Evolutionary conservation across 2,888 invertebrate species (phyloP), one percentile per base, ranked within the genome.

Genomic region (Dicyrtoma fusca): DNA sequence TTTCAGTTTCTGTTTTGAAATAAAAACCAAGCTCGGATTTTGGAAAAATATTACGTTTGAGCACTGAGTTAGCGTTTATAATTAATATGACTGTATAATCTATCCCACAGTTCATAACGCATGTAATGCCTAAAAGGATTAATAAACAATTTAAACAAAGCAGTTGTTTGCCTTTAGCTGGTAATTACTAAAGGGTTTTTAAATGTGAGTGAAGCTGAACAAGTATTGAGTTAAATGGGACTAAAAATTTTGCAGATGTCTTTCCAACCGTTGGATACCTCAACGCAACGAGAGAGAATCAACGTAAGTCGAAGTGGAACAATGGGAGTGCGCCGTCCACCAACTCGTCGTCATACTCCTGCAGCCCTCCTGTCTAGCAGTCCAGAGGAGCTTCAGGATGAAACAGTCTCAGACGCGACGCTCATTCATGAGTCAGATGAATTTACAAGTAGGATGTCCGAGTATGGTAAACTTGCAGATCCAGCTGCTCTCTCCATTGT

Each of bases 261-360:
- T 71, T 80, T 78, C 76, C 76, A 76, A 68, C 80, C 80, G 69
- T 76, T 80, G 76, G 80, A 79, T 66, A 79, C 77, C 51, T 78
- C 78, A 69, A 78, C 78, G 69, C 79, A 79, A 70, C 73, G 80
- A 66, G 80, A 79, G 72, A 77, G 77, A 75, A 79, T 79, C 64
- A 78, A 74, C 63, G 84, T 87, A 68, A 86, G 86, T 64, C 82
- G 87, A 74, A 86, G 86, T 81, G 84, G 84, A 59, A 83, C 84
- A 49, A 82, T 84, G 76, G 85, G 85, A 71, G 83, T 84, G 69
- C 83, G 87, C 74, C 83, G 87, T 74, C 87, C 87, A 47, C 87
- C 87, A 45, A 84, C 86, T 5, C 72, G 80, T 34, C 72, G 79
- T 25, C 79, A 78, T 62, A 76, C 75, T 14, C 79, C 78, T 13